Evolutionary conservation across 1,140 invertebrate genomes (phyloP), one percentile per base, ranked within the genome.

Genomic region (Helicoverpa zea): DNA sequence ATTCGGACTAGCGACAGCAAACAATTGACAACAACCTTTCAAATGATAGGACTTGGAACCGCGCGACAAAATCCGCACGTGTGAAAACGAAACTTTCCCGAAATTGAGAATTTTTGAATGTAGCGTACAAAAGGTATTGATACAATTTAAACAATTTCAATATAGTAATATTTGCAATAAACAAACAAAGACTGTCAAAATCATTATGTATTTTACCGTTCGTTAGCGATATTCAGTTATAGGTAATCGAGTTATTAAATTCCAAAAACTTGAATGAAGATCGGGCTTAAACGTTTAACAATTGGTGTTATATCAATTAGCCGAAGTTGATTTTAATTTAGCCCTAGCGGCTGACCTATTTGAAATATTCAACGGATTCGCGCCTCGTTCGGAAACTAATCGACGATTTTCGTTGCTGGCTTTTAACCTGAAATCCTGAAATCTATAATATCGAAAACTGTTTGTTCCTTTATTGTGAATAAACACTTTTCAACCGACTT

Each of bases 271-370:
- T 11, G 49, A 68, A 68, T 43, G 4, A 23, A 68, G 23, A 68
- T 43, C 12, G 12, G 49, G 49, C 64, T 18, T 18, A 66, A 68
- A 49, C n/a, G 35, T 43, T 11, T 43, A 23, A 68, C n/a, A 68
- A 68, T 68, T 16, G 16, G 64, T 68, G 64, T 68, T 49, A 49
- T 68, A 68, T 68, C 64, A 68, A 68, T 68, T 68, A 68, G 64
- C n/a, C 3, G 64, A 68, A 49, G 64, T 68, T 68, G 64, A 49
- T 68, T 68, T 68, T 68, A 68, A 68, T 68, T 68, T 68, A 68
- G 16, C 43, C 43, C n/a, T 13, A 18, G 43, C 9, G 16, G 64
- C 43, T 68, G 64, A 49, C 64, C 64, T 68, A 68, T 68, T 68
- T 68, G 16, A 12, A 68, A 68, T 68, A 49, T 68, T 68, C 64